These are phyloP conservation scores for Tenthredo amoena DNA, from an alignment of 2,888 invertebrate species.

Conservation along the genomic window DNA sequence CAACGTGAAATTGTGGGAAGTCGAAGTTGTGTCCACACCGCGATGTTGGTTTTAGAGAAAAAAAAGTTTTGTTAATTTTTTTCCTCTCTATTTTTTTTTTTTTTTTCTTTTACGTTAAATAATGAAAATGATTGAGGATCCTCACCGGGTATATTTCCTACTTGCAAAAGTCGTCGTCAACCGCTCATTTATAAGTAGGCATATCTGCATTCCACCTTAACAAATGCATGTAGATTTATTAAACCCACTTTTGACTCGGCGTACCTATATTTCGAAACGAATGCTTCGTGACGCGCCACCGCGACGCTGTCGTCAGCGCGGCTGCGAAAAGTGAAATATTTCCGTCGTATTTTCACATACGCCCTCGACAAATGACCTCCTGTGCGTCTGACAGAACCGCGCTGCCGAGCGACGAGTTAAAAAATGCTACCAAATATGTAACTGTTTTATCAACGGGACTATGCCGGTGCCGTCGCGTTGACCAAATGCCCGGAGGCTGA, in stretches of 20 bases:
- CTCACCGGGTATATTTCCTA: neutral
- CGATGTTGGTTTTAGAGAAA: neutral
- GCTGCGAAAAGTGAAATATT: conserved; percentile 77
- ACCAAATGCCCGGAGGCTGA: conserved; percentile 31
- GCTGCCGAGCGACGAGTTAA: conserved; percentile 63
- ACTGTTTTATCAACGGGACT: conserved; percentile 66
- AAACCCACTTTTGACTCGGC: conserved; percentile 71
- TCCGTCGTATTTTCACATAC: conserved; percentile 77
- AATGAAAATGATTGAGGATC: neutral
- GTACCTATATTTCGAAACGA: conserved; percentile 72
- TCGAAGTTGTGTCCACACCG: neutral
- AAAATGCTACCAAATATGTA: conserved; percentile 69
- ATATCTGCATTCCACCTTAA: conserved; percentile 58
- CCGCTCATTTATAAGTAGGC: conserved; percentile 27
- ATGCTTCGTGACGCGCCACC: conserved; percentile 75
- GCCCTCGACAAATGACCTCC: conserved; percentile 74
- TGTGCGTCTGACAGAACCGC: conserved; percentile 74
- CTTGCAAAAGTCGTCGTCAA: neutral
- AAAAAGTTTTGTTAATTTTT: too few relatives aligned
- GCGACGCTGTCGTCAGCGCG: conserved; percentile 76
- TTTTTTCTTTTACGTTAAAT: neutral
- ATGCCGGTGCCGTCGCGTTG: conserved; percentile 36
- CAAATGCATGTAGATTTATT: conserved; percentile 77
- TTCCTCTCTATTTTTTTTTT: too few relatives aligned
- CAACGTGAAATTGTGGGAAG: neutral